Evolutionary conservation across 2,113 vertebrate genomes (phyloP).

Genomic region (Dromiciops gliroides): DNA sequence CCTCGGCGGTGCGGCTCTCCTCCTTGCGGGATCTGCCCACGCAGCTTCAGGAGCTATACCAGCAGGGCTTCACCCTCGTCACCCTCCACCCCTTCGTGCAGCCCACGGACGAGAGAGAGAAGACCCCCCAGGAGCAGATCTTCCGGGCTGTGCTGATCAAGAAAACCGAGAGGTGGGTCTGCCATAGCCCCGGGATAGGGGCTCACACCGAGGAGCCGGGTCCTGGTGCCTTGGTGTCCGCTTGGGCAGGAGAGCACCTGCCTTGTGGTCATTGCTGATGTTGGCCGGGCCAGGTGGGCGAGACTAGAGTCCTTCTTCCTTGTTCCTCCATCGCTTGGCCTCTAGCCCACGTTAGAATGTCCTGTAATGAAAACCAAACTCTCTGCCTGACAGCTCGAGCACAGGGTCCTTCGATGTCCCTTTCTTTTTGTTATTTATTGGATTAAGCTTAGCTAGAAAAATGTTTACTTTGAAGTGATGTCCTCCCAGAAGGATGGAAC

Average conservation of each 20-base stretch:
- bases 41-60: slow-evolving; percentile 95
- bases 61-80: slow-evolving; percentile 93
- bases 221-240: slow-evolving; percentile 78
- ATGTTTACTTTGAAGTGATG: slow-evolving; percentile 49
- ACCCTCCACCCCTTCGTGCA: slow-evolving; percentile 96
- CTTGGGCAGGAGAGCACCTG: slow-evolving; percentile 62
- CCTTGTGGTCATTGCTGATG: background rate
- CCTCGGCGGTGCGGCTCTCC: slow-evolving; percentile 91
- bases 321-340: slow-evolving; percentile 62
- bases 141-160: slow-evolving; percentile 95
- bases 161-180: slow-evolving; percentile 91
- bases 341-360: slow-evolving; percentile 51
- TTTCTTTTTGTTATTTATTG: slow-evolving; percentile 39
- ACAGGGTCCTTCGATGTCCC: slow-evolving; percentile 28
- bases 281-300: background rate
- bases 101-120: slow-evolving; percentile 88
- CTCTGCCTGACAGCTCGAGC: slow-evolving; percentile 32
- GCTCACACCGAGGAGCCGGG: slow-evolving; percentile 71
- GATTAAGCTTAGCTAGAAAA: slow-evolving; percentile 64
- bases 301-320: slow-evolving; percentile 59
- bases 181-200: slow-evolving; percentile 74
- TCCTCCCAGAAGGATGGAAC: background rate
- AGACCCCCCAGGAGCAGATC: slow-evolving; percentile 91
- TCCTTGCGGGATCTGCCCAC: slow-evolving; percentile 92
- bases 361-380: slow-evolving; percentile 61